These are phyloP conservation scores for Chaetodon auriga DNA, from an alignment of 2,113 vertebrate genomes.

Conservation along the genomic window DNA sequence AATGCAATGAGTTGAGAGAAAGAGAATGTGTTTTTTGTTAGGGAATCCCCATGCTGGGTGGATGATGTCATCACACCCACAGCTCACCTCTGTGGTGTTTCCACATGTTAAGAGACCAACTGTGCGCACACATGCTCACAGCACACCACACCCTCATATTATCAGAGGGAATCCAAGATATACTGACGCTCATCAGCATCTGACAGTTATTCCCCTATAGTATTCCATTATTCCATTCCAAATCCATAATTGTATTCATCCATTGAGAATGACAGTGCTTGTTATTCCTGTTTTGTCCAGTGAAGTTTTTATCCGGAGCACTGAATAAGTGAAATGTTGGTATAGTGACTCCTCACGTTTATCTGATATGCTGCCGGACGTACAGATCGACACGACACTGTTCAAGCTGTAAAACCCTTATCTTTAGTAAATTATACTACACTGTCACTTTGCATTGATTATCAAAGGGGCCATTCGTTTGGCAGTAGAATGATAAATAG, in stretches of 20 bases:
- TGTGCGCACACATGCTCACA: conserved; percentile 23
- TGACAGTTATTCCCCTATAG: not conserved
- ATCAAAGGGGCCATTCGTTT: conserved; percentile 13
- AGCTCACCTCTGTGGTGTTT: conserved; percentile 73
- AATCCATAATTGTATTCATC: conserved; percentile 12
- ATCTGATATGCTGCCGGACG: not conserved
- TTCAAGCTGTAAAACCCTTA: conserved; percentile 5
- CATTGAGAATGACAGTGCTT: not conserved
- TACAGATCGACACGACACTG: not conserved
- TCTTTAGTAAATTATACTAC: not conserved
- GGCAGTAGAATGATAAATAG: conserved; percentile 9
- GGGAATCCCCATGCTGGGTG: conserved; percentile 79
- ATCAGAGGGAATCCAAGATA: conserved; percentile 43
- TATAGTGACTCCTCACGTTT: not conserved
- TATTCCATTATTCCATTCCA: not conserved
- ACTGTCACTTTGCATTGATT: conserved; percentile 19
- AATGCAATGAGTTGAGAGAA: conserved; percentile 40
- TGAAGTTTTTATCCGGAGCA: conserved; percentile 4
- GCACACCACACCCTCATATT: conserved; percentile 58
- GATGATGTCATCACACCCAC: conserved; percentile 73
- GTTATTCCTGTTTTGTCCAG: not conserved
- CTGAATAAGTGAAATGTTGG: not conserved
- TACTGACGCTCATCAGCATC: not conserved
- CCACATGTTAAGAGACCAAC: conserved; percentile 72
- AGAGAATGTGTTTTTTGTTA: conserved; percentile 68